Evolutionary conservation across 2,797 vertebrate species (phyloP).

Genomic region (Cephalopachus bancanus): DNA sequence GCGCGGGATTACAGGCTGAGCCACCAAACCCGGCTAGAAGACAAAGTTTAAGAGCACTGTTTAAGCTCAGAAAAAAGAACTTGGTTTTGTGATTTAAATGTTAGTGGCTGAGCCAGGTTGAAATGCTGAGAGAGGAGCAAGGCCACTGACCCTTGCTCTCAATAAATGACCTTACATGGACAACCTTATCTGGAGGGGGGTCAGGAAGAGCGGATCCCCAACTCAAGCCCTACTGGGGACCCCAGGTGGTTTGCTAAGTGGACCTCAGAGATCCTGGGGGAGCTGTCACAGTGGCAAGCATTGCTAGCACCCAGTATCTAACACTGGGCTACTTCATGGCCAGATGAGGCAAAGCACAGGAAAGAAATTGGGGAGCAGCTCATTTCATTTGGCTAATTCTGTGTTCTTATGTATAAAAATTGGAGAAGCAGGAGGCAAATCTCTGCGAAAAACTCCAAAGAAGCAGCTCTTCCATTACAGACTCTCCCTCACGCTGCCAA

Average conservation of each 20-base stretch:
- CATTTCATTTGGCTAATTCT: background rate
- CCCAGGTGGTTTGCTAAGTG: background rate
- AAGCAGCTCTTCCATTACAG: background rate
- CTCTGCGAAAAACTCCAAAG: background rate
- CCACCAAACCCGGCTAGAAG: too few species aligned
- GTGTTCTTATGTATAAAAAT: fast-evolving
- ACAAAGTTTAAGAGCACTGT: background rate
- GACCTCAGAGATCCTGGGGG: background rate
- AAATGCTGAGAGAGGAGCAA: background rate
- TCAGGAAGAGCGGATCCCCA: background rate
- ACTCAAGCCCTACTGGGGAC: background rate
- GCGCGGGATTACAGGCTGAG: too few species aligned
- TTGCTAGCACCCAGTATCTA: background rate
- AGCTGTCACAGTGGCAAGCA: background rate
- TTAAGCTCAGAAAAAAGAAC: background rate
- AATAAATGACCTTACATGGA: fast-evolving
- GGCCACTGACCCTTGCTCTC: background rate
- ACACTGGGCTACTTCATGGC: background rate
- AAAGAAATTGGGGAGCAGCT: background rate
- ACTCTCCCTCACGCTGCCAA: background rate
- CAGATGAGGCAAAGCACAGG: background rate
- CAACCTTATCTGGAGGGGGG: too few species aligned
- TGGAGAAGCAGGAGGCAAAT: background rate
- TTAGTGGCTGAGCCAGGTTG: background rate
- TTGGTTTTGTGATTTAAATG: background rate